Evolutionary conservation across 2,797 vertebrate genomes (phyloP), one percentile per base, ranked within the genome.

Genomic region (Decapterus maruadsi): DNA sequence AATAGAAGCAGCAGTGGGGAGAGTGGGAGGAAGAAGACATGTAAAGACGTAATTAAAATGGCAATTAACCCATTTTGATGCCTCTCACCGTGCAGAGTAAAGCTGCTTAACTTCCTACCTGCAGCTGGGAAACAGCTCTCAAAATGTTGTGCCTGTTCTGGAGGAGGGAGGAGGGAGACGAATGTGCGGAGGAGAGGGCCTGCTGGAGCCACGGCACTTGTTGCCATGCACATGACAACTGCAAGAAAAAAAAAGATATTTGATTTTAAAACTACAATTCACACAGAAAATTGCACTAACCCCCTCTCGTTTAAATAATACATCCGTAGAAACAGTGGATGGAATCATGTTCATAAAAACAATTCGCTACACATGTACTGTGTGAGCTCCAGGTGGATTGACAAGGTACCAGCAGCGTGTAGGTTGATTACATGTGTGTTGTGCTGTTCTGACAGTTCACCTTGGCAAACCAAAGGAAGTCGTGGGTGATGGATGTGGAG

Each of bases 391-490:
- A 20, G 19, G 38, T 31, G 29, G 51, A 53, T 63, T 40, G 8
- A 46, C 11, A 60, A 29, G 16, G 8, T 10, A 51, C 6, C 50
- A 48, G 31, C 10, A 51, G 8, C 8, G 17, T 19, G 4, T 59
- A 16, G 48, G 36, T 31, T 61, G 29, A 51, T 13, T 42, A 6
- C 31, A 0, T 6, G 0, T 6, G 10, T 43, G 2, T 60, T 6
- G 7, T 36, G 6, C 8, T 6, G 34, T 36, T 3, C 8, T 48
- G 53, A 58, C 8, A 8, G 43, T 9, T 84, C 69, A 95, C 95
- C 93, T 96, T 96, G 14, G 93, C 92, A 77, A 96, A 94, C 95
- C 95, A 96, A n/a, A 92, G 83, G 69, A 96, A 95, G 90, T 96
- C 93, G 1, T 95, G 94, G 5, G 69, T 91, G 90, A 95, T 89